Percentiles rank a stretch among this genome's conserved stretches.
phyloP scores from a whole-genome alignment of 2,113 vertebrate species.

The Taxidea taxus region DNA sequence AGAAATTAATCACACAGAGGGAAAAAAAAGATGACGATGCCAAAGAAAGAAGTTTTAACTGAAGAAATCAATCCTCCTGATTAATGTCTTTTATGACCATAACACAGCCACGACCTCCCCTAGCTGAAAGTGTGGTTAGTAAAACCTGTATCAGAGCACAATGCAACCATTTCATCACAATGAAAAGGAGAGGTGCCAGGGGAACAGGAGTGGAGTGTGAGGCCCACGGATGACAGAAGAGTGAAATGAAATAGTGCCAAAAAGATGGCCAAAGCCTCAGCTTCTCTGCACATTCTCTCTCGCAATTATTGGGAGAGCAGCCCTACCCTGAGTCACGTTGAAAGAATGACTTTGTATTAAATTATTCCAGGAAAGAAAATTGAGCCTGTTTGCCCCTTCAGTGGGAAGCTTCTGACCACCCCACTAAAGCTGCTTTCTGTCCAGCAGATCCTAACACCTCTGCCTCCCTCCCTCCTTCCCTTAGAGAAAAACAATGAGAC shows the following conservation, averaged over 20 bases:
- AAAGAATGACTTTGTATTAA: not conserved
- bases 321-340: not conserved
- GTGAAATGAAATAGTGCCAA: not conserved
- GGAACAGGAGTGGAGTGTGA: not conserved
- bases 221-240: not conserved
- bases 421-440: not conserved
- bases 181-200: not conserved
- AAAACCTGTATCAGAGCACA: not conserved
- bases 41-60: not conserved
- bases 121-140: not conserved
- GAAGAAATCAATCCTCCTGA: not conserved
- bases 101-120: not conserved
- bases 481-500: not conserved
- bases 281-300: not conserved
- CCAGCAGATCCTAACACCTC: not conserved
- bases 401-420: not conserved
- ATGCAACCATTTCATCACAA: not conserved
- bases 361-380: not conserved
- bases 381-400: not conserved
- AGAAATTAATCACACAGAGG: not conserved
- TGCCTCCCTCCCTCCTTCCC: rapidly evolving
- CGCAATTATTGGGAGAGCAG: not conserved
- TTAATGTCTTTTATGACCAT: not conserved
- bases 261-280: not conserved
- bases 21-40: not conserved